Base-by-base conservation (phyloP, 2,113 vertebrate genomes). In the Oxyura jamaicensis region DNA sequence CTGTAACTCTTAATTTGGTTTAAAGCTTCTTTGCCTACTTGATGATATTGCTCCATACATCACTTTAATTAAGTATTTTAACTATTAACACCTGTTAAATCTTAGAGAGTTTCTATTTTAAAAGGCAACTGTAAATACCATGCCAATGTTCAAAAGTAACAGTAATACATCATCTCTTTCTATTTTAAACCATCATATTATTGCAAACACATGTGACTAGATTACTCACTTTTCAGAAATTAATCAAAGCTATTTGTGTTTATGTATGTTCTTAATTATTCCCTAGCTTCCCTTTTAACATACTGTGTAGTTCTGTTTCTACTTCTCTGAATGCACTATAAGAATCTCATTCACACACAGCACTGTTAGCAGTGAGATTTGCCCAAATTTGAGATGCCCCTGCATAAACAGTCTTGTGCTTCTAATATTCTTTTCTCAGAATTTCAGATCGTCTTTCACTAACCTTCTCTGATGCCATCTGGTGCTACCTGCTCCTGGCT, bases 181-280 rank as follows among this genome's bases (percentile, higher is more conserved):
- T 90, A 72, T 93, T 93, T 94, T 91, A 65, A 93, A 88, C 7
- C 11, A 67, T 60, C 11, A 8, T 44, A 42, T 67, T 83, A 72
- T 55, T 53, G 26, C 48, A 82, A 93, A 91, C 66, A 80, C 35
- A 25, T 69, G 65, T 87, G 77, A 91, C 86, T 67, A 46, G 20
- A 87, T 91, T 96, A 95, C 31, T 95, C 88, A 93, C 36, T 68
- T 90, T 3, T 3, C 39, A 84, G 73, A 72, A 67, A 66, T 2
- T 28, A 86, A 83, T 77, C 28, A 86, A 74, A 90, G 36, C 7
- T 90, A 28, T 90, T 92, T 92, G 60, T 86, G 28, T 55, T 50
- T 60, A 56, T 88, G 22, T 42, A 31, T 53, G 31, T 84, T 71
- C 31, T 86, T 90, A 78, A 42, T 92, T 86, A 87, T 69, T 90